Percentiles rank a stretch among this genome's conserved stretches.
Evolutionary conservation across 2,888 invertebrate genomes (phyloP).

Genomic region (Drosophila nigritarsus): DNA sequence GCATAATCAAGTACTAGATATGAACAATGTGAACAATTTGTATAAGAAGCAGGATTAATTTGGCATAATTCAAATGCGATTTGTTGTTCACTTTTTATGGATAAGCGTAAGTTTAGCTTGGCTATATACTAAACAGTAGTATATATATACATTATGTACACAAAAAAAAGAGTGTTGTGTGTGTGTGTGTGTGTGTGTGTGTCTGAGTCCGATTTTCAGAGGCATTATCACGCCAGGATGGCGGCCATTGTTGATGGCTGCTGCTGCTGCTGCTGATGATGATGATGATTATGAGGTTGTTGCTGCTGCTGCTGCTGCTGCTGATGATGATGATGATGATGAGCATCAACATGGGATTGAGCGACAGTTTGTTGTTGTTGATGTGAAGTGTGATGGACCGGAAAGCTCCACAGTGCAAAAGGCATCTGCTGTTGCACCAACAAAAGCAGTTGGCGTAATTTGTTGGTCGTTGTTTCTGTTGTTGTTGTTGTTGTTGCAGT

Average conservation of each 20-base stretch:
- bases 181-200: not conserved
- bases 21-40: not conserved
- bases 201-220: constrained; percentile 38
- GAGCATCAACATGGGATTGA: constrained; percentile 20
- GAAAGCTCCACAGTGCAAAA: constrained; percentile 78
- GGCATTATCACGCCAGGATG: constrained; percentile 74
- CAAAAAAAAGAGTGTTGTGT: not conserved
- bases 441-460: constrained; percentile 78
- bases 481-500: constrained; percentile 31
- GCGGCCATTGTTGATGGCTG: constrained; percentile 64
- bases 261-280: constrained; percentile 36
- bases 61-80: no score
- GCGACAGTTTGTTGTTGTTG: constrained; percentile 30
- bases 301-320: constrained; percentile 1
- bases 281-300: constrained; percentile 38
- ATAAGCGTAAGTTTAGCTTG: constrained; percentile 65
- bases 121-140: constrained; percentile 60
- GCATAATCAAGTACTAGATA: not conserved
- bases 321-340: constrained; percentile 37
- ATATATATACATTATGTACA: constrained; percentile 64
- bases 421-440: constrained; percentile 79
- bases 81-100: no score
- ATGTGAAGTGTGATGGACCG: constrained; percentile 76
- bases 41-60: no score
- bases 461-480: constrained; percentile 72